Base-by-base conservation (phyloP, 2,113 vertebrate species). In the Cynoglossus semilaevis region DNA sequence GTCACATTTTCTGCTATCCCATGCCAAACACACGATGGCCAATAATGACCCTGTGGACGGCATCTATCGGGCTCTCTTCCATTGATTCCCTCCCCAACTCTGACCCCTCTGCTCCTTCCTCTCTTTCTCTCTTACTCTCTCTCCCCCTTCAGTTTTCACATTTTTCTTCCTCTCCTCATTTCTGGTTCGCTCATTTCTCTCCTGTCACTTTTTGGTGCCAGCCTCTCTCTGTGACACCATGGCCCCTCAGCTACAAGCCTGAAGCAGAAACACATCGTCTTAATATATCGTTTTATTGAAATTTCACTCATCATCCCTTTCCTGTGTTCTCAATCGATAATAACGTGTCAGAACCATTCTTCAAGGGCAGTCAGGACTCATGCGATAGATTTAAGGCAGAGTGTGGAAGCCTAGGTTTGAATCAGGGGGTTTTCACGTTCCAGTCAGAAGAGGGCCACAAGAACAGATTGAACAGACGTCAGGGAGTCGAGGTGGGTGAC, bases 1-100 rank as follows among this genome's bases (percentile, higher is more conserved):
- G 90, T 88, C 89, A 91, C 88, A 88, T 87, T 89, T 89, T 86
- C 83, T 88, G 86, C 86, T 73, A 84, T 89, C 83, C 88, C 79
- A 79, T 84, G 85, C 84, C 81, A 88, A 81, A 91, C 87, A 89
- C 89, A 88, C 86, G 90, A 88, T 90, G 87, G 84, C 88, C 68
- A 79, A 89, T 90, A 90, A 90, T 90, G 90, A 90, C 88, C 89
- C 85, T 74, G 44, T 80, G 82, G 88, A 85, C 87, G 85, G 87
- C 88, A 90, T 90, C 88, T 88, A 89, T 89, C 90, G 90, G 87
- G 84, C 73, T 58, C 72, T 58, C 79, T 9, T 35, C 75, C 86
- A 91, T 91, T 81, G 89, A 91, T 91, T 87, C 6, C 22, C 6
- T 29, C 22, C 22, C 22, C 22, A 29, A 29, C 22, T 29, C 22